These are phyloP conservation scores for Erythrocebus patas DNA, from an alignment of 2,113 vertebrate species.

Conservation along the genomic window DNA sequence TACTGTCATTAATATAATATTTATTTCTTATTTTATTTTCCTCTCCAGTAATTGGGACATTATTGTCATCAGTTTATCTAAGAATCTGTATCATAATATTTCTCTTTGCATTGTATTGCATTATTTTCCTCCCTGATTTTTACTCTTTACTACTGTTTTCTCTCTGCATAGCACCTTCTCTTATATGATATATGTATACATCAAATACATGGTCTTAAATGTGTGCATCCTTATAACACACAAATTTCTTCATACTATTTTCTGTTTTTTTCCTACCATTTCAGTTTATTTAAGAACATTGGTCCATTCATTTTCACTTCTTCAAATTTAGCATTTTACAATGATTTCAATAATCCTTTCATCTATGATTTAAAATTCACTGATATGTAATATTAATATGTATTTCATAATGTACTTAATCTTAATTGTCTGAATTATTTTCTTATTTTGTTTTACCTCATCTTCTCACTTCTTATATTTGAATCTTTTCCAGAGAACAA, in stretches of 20 bases:
- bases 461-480: not conserved
- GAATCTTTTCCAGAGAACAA: not conserved
- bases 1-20: not conserved
- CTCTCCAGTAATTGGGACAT: not conserved
- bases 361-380: not conserved
- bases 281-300: not conserved
- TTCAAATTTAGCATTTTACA: not conserved
- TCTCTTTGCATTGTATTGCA: not conserved
- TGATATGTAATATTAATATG: not conserved
- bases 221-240: not conserved
- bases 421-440: not conserved
- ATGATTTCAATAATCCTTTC: not conserved
- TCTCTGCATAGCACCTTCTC: not conserved
- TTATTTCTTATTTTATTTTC: not conserved
- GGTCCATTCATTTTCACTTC: not conserved
- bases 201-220: not conserved
- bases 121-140: not conserved
- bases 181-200: not conserved
- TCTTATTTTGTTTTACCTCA: not conserved
- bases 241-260: not conserved
- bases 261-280: not conserved
- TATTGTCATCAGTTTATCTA: not conserved
- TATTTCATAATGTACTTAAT: not conserved
- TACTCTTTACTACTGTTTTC: not conserved
- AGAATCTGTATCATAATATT: not conserved